These are phyloP conservation scores for Catocala nupta DNA, from an alignment of 2,888 invertebrate genomes.

Conservation along the genomic window DNA sequence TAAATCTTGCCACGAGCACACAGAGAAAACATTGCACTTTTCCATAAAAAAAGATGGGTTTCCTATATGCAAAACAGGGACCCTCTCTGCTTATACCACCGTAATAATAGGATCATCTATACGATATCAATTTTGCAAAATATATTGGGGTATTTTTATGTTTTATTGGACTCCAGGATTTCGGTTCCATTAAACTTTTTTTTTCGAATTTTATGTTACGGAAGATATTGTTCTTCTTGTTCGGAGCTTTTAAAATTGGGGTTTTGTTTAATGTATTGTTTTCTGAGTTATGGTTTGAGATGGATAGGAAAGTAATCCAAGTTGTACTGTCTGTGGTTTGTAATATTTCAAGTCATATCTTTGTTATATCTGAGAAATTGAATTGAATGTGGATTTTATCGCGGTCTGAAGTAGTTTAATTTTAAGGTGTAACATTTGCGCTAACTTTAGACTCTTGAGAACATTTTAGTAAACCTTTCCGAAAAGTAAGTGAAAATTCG, in stretches of 20 bases:
- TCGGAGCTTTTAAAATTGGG: conserved; percentile 53
- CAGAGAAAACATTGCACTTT: conserved; percentile 77
- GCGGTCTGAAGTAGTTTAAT: no score
- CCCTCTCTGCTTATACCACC: conserved; percentile 64
- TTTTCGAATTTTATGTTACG: conserved; percentile 83
- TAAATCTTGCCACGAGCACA: conserved; percentile 73
- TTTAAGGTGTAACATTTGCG: no score
- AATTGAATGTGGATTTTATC: no score
- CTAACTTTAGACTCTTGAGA: no score
- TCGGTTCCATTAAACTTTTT: conserved; percentile 79
- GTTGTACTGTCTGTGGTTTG: conserved; percentile 1
- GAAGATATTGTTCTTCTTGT: conserved; percentile 78
- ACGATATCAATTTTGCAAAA: conserved; percentile 75
- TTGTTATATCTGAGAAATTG: no score
- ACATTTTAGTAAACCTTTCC: no score
- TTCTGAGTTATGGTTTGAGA: conserved; percentile 44
- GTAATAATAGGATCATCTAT: conserved; percentile 80
- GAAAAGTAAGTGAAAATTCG: no score
- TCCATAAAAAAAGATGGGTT: conserved; percentile 48
- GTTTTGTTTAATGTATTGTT: conserved; percentile 50
- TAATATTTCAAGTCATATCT: not conserved
- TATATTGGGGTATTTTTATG: conserved; percentile 80
- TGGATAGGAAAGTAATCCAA: conserved; percentile 42
- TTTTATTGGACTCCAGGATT: conserved; percentile 80
- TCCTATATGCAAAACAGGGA: conserved; percentile 72